These are phyloP conservation scores for Sebastes diploproa DNA, from an alignment of 2,797 vertebrate genomes.

Conservation along the genomic window DNA sequence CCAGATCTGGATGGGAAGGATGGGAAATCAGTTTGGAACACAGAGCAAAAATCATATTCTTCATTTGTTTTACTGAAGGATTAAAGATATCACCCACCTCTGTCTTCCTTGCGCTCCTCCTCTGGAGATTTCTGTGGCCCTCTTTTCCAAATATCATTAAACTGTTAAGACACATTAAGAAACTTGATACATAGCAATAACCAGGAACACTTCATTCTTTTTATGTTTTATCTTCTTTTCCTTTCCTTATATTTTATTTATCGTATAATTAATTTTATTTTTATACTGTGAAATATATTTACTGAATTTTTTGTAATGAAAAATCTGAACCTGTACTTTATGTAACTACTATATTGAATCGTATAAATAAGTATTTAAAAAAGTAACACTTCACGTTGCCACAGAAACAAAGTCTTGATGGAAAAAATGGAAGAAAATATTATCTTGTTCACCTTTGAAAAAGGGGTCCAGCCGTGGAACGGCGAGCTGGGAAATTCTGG, in stretches of 20 bases:
- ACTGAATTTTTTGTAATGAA: too few relatives aligned
- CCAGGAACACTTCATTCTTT: too few relatives aligned
- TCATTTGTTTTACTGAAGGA: neutral
- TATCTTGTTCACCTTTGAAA: constrained; percentile 68
- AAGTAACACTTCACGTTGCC: neutral
- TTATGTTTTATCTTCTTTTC: too few relatives aligned
- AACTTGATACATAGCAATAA: neutral
- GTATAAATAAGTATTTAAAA: too few relatives aligned
- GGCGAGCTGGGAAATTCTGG: constrained; percentile 44
- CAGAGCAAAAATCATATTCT: neutral
- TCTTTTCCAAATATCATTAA: constrained; percentile 72
- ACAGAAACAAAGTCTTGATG: neutral
- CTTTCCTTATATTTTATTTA: too few relatives aligned
- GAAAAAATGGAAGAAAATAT: neutral
- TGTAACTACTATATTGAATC: too few relatives aligned
- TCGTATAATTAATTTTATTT: too few relatives aligned
- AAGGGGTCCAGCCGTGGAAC: constrained; percentile 67
- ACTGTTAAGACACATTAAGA: constrained; percentile 51
- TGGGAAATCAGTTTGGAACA: neutral
- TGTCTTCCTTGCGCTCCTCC: constrained; percentile 71
- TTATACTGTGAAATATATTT: too few relatives aligned
- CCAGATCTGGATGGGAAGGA: constrained; percentile 84
- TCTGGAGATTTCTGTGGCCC: constrained; percentile 36
- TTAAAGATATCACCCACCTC: constrained; percentile 62
- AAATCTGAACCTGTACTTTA: too few relatives aligned